Percentiles rank a stretch among this genome's conserved stretches.
Evolutionary conservation across 1,140 invertebrate genomes (phyloP).

Genomic region (Belonocnema kinseyi): DNA sequence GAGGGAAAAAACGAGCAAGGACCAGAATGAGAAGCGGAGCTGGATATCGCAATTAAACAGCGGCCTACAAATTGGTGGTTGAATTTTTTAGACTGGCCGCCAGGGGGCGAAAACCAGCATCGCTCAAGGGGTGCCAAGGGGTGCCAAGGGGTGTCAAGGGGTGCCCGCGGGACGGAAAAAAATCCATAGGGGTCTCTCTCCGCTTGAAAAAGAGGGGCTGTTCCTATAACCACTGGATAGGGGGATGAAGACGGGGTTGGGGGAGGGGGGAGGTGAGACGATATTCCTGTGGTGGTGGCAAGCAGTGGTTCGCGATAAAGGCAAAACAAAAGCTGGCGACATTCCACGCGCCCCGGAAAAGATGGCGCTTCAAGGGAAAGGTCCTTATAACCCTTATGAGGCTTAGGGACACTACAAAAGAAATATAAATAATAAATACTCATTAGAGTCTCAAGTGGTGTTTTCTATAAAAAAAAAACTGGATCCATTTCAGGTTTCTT

Average conservation of each 20-base stretch:
- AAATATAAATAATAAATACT: conserved; percentile 2
- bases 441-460: conserved; percentile 21
- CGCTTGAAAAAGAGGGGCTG: conserved; percentile 52
- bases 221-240: conserved; percentile 46
- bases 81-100: conserved; percentile 61
- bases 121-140: conserved; percentile 26
- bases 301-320: conserved; percentile 61
- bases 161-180: conserved; percentile 65
- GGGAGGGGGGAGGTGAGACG: conserved; percentile 46
- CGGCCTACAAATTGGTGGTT: conserved; percentile 72
- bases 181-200: conserved; percentile 70
- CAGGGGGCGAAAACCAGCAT: conserved; percentile 53
- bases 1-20: conserved; percentile 50
- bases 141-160: conserved; percentile 48
- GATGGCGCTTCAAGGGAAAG: conserved; percentile 41
- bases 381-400: conserved; percentile 29
- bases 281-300: conserved; percentile 56
- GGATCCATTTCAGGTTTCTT: conserved; percentile 4
- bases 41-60: conserved; percentile 73
- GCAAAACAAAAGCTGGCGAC: conserved; percentile 67
- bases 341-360: conserved; percentile 44
- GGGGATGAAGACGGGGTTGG: neutral
- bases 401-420: conserved; percentile 30
- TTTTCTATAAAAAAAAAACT: conserved; percentile 45
- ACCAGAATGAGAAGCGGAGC: conserved; percentile 57